phyloP scores from a whole-genome alignment of 2,113 vertebrate genomes.

The Esox niger region DNA sequence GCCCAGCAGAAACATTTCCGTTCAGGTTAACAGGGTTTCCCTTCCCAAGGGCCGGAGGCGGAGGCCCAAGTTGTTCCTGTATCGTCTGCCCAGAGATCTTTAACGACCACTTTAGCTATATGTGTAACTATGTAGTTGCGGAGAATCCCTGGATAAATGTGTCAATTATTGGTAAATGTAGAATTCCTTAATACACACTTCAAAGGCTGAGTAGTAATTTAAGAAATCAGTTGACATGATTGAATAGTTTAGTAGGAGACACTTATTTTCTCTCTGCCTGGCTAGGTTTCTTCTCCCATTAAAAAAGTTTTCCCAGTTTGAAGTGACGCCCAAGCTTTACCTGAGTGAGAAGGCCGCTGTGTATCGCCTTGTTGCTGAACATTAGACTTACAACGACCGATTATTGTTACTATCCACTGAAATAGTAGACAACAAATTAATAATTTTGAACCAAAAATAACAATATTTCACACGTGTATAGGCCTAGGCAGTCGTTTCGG shows the following conservation, averaged over 20 bases:
- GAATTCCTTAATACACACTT: too few species aligned
- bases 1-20: conserved; percentile 5
- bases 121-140: background rate
- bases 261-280: too few species aligned
- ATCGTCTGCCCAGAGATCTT: background rate
- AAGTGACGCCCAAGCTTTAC: too few species aligned
- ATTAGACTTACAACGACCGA: background rate
- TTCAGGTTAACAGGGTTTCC: conserved; percentile 30
- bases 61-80: background rate
- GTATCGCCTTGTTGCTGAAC: background rate
- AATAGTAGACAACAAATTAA: background rate
- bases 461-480: background rate
- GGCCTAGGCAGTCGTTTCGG: background rate
- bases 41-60: background rate
- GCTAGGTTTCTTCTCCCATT: too few species aligned
- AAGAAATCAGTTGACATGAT: too few species aligned
- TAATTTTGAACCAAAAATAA: conserved; percentile 1
- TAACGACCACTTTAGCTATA: background rate
- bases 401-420: too few species aligned
- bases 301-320: too few species aligned
- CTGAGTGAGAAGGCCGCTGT: too few species aligned
- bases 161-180: too few species aligned
- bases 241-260: too few species aligned
- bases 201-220: too few species aligned
- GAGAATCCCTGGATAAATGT: too few species aligned